Conservation (phyloP, 1,140 invertebrate species). For the Drosophila saltans region DNA sequence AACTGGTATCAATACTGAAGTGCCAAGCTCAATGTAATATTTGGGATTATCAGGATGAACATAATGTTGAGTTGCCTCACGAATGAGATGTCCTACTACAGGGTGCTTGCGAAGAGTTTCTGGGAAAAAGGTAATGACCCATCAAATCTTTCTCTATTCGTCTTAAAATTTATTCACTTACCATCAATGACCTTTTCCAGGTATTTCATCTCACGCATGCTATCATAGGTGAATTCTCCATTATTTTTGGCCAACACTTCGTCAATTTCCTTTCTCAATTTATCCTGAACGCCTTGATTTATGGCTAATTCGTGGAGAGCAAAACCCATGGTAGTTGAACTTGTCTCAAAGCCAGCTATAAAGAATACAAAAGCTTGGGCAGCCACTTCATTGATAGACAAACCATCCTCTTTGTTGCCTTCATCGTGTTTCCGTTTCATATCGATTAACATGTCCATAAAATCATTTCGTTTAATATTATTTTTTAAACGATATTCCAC, state of each 20-base stretch:
- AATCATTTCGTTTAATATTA: constrained; percentile 64
- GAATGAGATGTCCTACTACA: constrained; percentile 85
- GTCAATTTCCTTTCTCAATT: constrained; percentile 82
- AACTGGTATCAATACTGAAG: constrained; percentile 85
- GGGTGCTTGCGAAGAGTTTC: constrained; percentile 88
- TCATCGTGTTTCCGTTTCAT: constrained; percentile 71
- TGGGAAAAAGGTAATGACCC: not conserved
- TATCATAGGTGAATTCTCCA: constrained; percentile 67
- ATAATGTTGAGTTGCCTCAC: constrained; percentile 83
- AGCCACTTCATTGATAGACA: constrained; percentile 59
- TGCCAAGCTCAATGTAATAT: constrained; percentile 86
- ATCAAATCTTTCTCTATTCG: too few species aligned
- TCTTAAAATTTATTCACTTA: not conserved
- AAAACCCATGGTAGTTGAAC: constrained; percentile 84
- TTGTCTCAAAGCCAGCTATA: constrained; percentile 87
- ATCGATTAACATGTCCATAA: constrained; percentile 85
- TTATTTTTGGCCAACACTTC: constrained; percentile 83
- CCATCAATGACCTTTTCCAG: constrained; percentile 70
- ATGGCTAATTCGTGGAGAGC: constrained; percentile 84
- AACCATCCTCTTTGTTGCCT: constrained; percentile 36
- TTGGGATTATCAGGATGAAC: constrained; percentile 85
- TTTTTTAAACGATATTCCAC: constrained; percentile 56
- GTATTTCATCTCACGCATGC: constrained; percentile 72
- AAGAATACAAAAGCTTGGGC: constrained; percentile 84
- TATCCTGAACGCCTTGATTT: constrained; percentile 84